A percentile compares a stretch with the other conserved stretches of the same genome.
Evolutionary conservation across 2,888 invertebrate species (phyloP).

Genomic region (Cylindroiulus punctatus): DNA sequence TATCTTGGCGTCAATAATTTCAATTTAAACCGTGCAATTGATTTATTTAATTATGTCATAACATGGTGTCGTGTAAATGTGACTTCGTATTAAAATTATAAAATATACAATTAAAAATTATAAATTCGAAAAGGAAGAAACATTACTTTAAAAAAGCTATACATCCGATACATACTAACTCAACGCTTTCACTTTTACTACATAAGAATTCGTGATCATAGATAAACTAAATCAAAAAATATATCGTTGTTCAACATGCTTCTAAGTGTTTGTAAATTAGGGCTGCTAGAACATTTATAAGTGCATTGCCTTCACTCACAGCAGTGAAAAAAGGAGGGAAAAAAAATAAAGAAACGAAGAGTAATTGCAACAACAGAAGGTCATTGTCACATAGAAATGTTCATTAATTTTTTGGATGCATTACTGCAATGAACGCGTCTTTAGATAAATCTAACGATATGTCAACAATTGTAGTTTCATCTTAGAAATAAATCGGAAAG

Average conservation of each 20-base stretch:
- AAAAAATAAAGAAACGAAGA: not conserved
- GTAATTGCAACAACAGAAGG: slow-evolving; percentile 2
- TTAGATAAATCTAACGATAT: no score
- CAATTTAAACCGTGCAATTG: no score
- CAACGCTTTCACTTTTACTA: not conserved
- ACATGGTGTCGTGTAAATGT: not conserved
- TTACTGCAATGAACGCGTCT: not conserved
- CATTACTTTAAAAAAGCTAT: not conserved
- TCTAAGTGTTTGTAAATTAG: not conserved
- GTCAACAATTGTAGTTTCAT: no score
- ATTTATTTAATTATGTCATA: no score
- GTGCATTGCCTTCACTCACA: not conserved
- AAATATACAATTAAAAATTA: not conserved
- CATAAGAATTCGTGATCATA: not conserved
- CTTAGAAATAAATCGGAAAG: no score
- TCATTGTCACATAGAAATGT: not conserved
- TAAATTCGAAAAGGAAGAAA: not conserved
- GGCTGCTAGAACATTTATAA: slow-evolving; percentile 10
- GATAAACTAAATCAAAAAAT: not conserved
- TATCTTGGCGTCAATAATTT: not conserved
- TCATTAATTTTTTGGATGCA: not conserved
- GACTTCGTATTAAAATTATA: not conserved
- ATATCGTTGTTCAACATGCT: not conserved
- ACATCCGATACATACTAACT: not conserved
- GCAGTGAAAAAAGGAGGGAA: not conserved